Percentiles rank a stretch among this genome's conserved stretches.
phyloP scores from a whole-genome alignment of 1,140 invertebrate species.

The Paramacrobiotus metropolitanus region DNA sequence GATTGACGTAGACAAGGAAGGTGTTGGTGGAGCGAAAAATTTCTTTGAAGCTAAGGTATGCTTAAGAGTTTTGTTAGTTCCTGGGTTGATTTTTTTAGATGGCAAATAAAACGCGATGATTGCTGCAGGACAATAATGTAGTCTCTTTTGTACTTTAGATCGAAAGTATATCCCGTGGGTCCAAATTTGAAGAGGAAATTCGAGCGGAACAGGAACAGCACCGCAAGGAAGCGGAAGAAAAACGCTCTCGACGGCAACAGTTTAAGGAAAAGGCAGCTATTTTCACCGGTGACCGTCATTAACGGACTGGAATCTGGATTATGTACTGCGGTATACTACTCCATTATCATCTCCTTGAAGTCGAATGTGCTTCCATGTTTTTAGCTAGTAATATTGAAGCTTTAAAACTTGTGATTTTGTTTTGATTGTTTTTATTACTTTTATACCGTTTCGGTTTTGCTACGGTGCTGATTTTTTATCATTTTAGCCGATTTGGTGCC shows the following conservation, averaged over 20 bases:
- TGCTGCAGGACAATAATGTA: slow-evolving; percentile 3
- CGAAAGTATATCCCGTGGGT: slow-evolving; percentile 46
- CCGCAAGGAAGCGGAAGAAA: slow-evolving; percentile 48
- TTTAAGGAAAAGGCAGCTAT: slow-evolving; percentile 54
- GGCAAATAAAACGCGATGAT: neutral
- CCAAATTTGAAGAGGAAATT: slow-evolving; percentile 66
- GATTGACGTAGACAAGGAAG: slow-evolving; percentile 63
- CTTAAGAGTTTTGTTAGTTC: neutral
- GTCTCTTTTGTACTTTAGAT: slow-evolving; percentile 40
- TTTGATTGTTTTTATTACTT: no score
- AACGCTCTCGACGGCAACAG: slow-evolving; percentile 39
- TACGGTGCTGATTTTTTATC: no score
- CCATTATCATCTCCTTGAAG: no score
- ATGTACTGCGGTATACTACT: no score
- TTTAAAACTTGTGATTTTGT: no score
- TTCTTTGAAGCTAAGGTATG: slow-evolving; percentile 66
- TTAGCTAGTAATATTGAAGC: no score
- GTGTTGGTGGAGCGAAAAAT: slow-evolving; percentile 61
- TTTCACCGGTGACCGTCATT: neutral
- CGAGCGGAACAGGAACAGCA: slow-evolving; percentile 59
- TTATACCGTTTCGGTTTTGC: no score
- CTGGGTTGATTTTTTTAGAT: neutral
- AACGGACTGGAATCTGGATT: neutral
- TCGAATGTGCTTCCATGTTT: no score
- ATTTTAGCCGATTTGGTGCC: no score